Evolutionary conservation across 1,140 invertebrate species (phyloP), one percentile per base, ranked within the genome.

Genomic region (Zaprionus kolodkinae): DNA sequence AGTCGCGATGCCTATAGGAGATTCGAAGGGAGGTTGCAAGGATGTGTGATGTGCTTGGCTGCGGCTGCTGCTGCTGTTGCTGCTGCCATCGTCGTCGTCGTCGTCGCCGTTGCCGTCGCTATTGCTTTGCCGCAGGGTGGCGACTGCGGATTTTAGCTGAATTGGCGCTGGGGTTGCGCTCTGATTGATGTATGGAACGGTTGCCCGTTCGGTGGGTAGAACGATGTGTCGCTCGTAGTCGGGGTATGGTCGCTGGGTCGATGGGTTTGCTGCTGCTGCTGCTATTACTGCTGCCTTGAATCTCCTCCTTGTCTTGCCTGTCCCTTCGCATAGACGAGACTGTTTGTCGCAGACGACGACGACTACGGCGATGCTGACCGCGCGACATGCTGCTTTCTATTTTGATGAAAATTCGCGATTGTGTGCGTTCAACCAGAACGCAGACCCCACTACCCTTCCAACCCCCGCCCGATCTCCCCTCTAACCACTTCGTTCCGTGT

Each of bases 341-440:
- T 40, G 64, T 64, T 72, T 76, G 73, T 72, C 73, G 68, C 76
- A 68, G 78, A 74, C 78, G 50, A 35, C 59, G 57, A 48, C 62
- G 7, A 61, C 59, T 50, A 48, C 62, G 7, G 56, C 33, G 50
- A 15, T 70, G 71, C 72, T 83, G 79, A 83, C 78, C 80, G 79
- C 76, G 72, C 85, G 81, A 90, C 81, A 79, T 76, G 74, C 76
- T 77, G 64, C 67, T 80, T 90, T 90, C 79, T 72, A 76, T 79
- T 78, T 82, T 69, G 79, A 75, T 89, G 81, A 70, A 81, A 91
- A 79, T 86, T 74, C 86, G 86, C 86, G 86, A 90, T 78, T 90
- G 62, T 78, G 86, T 90, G 82, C 82, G 76, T 70, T 86, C 83
- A 86, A 86, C 79, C 76, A 79, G 76, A 50, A 17, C 69, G 76